A percentile compares a stretch with the other conserved stretches of the same genome.
Evolutionary conservation across 2,113 vertebrate species (phyloP).

Genomic region (Chloroceryle aenea): DNA sequence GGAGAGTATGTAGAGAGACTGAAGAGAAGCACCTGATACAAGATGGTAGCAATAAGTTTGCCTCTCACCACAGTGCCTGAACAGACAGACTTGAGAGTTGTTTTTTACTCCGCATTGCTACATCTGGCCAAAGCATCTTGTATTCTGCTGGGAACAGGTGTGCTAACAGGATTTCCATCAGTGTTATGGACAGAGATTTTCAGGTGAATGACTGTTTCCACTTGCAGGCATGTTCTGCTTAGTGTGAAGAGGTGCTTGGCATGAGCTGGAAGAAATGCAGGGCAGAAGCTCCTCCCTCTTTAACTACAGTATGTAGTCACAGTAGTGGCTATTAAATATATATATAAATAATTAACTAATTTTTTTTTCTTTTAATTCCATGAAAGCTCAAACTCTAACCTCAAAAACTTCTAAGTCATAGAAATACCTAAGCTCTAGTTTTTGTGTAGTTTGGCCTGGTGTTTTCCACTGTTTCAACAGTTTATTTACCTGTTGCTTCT

Average conservation of each 20-base stretch:
- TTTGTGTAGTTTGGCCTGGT: background rate
- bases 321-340: background rate
- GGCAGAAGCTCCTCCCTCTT: background rate
- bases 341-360: background rate
- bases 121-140: background rate
- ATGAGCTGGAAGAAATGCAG: background rate
- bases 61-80: background rate
- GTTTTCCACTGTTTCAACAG: background rate
- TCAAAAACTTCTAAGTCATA: background rate
- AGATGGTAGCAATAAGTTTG: background rate
- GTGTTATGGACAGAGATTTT: background rate
- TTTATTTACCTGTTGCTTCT: background rate
- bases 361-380: background rate
- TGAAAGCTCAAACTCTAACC: background rate
- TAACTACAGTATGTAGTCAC: background rate
- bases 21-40: background rate
- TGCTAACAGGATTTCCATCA: background rate
- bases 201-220: background rate
- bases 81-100: background rate
- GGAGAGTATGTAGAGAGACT: background rate
- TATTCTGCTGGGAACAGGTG: background rate
- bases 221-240: background rate
- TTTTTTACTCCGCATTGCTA: background rate
- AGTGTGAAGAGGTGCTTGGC: background rate
- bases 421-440: background rate